Evolutionary conservation across 53 echinoderm and acorn worm species (phyloP), one percentile per base, ranked within the genome.

Genomic region (Astropecten irregularis): DNA sequence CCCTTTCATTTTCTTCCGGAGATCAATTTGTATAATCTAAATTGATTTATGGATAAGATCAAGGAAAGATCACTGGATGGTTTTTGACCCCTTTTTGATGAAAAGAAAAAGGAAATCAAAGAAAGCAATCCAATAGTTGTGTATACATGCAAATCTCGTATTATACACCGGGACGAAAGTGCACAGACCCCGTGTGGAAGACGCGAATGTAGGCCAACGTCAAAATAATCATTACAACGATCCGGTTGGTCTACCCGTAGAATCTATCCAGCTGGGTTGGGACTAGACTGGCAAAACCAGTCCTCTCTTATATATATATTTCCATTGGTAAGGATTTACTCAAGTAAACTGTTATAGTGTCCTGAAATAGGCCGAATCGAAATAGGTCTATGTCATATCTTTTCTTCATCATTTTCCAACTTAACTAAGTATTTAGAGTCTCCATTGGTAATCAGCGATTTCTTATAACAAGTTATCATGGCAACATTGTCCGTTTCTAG

Each of bases 141-240:
- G 8, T 46, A 9, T 9, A 38, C 56, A 25, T 20, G 71, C 50
- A 33, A 71, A 71, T 29, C 71, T 53, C 31, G 49, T 31, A n/a
- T n/a, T n/a, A n/a, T n/a, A n/a, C n/a, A n/a, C n/a, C n/a, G n/a
- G n/a, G 34, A 66, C 33, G n/a, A 63, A 66, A 66, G 66, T 66
- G 37, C 66, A 66, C 38, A 66, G 66, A 66, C 66, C 66, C 66
- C 66, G 37, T 66, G n/a, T 21, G 21, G 20, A 35, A 66, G 34
- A 36, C 36, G n/a, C n/a, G 79, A 42, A 79, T 79, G 34, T 62
- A 62, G 79, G 79, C 63, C 33, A 79, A 79, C 79, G 79, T 79
- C 79, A 60, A 60, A 47, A 79, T 63, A 61, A 79, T 79, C 61
- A 79, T 79, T 79, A 79, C 62, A 79, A 46, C 79, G 79, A 79